Evolutionary conservation across 2,113 vertebrate species (phyloP).

Genomic region (Chinchilla lanigera): DNA sequence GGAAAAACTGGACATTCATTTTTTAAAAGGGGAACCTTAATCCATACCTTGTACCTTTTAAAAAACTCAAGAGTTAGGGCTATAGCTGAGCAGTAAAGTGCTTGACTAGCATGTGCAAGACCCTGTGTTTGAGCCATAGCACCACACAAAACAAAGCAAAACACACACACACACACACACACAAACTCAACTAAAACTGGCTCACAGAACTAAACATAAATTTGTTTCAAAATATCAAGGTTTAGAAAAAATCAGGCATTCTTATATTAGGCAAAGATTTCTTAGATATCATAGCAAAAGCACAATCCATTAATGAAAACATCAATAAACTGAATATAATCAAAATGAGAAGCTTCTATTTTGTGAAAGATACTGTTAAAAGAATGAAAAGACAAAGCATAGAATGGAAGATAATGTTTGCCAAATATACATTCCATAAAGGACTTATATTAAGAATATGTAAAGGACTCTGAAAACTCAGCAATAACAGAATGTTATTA

Average conservation of each 20-base stretch:
- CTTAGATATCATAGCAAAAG: not conserved
- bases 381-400: not conserved
- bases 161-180: not conserved
- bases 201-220: not conserved
- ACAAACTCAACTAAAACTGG: not conserved
- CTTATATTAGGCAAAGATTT: not conserved
- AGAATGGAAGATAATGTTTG: not conserved
- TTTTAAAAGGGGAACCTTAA: not conserved
- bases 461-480: not conserved
- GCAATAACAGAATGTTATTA: not conserved
- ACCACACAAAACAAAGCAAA: not conserved
- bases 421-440: not conserved
- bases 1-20: not conserved
- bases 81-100: not conserved
- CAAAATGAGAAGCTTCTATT: not conserved
- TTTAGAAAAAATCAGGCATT: not conserved
- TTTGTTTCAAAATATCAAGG: not conserved
- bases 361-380: not conserved
- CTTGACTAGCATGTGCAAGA: not conserved
- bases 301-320: not conserved
- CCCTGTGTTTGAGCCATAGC: not conserved
- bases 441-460: not conserved
- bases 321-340: not conserved
- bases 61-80: not conserved
- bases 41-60: not conserved